Evolutionary conservation across 2,888 invertebrate genomes (phyloP).

Genomic region (Caenorhabditis virilis): DNA sequence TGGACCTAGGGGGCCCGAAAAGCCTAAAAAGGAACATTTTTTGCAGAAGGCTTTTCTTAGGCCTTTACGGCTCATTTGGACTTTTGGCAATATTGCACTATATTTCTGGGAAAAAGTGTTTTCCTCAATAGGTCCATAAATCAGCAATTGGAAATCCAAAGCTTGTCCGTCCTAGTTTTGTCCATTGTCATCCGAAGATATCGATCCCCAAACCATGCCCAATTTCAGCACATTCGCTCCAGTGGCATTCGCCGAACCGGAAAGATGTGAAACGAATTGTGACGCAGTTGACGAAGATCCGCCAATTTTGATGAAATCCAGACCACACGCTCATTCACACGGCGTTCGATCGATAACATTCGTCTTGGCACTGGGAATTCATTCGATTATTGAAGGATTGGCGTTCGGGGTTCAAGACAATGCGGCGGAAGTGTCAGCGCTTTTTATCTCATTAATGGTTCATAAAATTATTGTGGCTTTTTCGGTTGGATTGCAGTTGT

Average conservation of each 20-base stretch:
- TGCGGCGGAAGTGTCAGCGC: slow-evolving; percentile 34
- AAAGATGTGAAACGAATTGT: slow-evolving; percentile 67
- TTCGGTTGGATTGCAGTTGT: slow-evolving; percentile 72
- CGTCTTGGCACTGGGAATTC: slow-evolving; percentile 73
- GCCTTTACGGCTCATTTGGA: too few relatives aligned
- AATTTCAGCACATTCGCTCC: slow-evolving; percentile 50
- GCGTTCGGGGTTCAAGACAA: slow-evolving; percentile 62
- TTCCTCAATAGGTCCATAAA: too few relatives aligned
- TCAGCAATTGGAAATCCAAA: too few relatives aligned
- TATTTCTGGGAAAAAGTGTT: too few relatives aligned
- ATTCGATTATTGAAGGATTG: slow-evolving; percentile 74
- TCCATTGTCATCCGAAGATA: not conserved
- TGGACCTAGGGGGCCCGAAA: too few relatives aligned
- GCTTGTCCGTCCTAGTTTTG: too few relatives aligned
- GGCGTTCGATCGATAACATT: slow-evolving; percentile 72
- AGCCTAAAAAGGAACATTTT: too few relatives aligned
- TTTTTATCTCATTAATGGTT: slow-evolving; percentile 66
- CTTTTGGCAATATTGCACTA: too few relatives aligned
- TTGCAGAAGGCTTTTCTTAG: too few relatives aligned
- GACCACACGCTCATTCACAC: slow-evolving; percentile 68
- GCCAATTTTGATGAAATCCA: slow-evolving; percentile 66
- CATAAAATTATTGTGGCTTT: slow-evolving; percentile 73
- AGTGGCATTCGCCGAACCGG: slow-evolving; percentile 65
- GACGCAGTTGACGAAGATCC: slow-evolving; percentile 65
- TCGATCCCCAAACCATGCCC: not conserved